Percentiles rank a stretch among this genome's conserved stretches.
Conservation (phyloP, 2,797 vertebrate species). For the Mionectes olivaceus region DNA sequence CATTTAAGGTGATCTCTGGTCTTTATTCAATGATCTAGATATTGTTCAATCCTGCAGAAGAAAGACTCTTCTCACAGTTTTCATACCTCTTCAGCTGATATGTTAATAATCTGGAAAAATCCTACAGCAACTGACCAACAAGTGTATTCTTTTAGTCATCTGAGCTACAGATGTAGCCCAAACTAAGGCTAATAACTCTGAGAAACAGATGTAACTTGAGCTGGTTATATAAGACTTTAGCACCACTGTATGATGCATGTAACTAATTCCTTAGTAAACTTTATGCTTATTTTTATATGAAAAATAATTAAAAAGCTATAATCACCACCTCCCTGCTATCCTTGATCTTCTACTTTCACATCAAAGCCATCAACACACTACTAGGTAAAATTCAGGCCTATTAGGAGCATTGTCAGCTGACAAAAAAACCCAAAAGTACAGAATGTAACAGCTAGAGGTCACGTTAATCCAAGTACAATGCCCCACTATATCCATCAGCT, state of each 20-base stretch:
- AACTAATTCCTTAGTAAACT: background rate
- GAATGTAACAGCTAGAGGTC: background rate
- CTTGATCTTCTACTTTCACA: background rate
- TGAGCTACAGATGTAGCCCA: background rate
- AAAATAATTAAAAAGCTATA: background rate
- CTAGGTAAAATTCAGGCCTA: background rate
- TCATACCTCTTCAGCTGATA: background rate
- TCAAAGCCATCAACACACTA: background rate
- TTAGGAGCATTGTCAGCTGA: background rate
- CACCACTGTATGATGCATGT: background rate
- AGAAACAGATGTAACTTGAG: background rate
- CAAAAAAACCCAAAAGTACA: background rate
- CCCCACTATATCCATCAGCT: background rate
- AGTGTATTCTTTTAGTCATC: background rate
- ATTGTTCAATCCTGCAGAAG: background rate
- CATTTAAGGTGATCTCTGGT: background rate
- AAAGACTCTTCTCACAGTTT: background rate
- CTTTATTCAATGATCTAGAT: background rate
- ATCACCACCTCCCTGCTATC: background rate
- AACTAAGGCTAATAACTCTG: background rate
- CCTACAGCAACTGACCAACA: background rate
- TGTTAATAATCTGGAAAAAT: background rate
- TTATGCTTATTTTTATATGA: background rate
- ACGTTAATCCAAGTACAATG: background rate
- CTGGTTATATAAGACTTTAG: background rate